Percentiles rank a stretch among this genome's conserved stretches.
These are phyloP conservation scores for Argynnis bischoffii DNA, from an alignment of 2,888 invertebrate genomes.

Conservation along the genomic window DNA sequence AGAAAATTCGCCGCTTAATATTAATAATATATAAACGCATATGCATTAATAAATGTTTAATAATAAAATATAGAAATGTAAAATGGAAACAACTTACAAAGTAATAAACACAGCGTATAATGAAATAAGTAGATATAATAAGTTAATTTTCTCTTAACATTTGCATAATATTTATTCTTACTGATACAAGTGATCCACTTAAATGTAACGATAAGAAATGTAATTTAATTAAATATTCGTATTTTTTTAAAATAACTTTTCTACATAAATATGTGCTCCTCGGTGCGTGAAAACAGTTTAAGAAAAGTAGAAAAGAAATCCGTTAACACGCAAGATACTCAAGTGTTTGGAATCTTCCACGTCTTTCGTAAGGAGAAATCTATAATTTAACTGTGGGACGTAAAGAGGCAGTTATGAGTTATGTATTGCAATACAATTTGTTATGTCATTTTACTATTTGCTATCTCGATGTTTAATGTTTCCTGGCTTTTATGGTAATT, in stretches of 20 bases:
- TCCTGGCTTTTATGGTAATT: constrained; percentile 13
- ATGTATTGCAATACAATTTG: constrained; percentile 7
- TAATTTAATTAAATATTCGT: no score
- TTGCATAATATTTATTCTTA: no score
- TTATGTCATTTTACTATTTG: constrained; percentile 21
- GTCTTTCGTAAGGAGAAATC: constrained; percentile 22
- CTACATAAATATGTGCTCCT: constrained; percentile 11
- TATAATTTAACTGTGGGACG: constrained; percentile 18
- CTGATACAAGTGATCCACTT: no score
- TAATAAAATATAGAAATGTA: no score
- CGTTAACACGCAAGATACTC: constrained; percentile 18
- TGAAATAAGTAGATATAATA: no score
- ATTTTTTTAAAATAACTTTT: constrained; percentile 2
- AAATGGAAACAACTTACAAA: no score
- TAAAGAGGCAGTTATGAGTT: constrained; percentile 10
- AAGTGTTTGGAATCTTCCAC: constrained; percentile 12
- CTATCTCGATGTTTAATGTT: constrained; percentile 10
- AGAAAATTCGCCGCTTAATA: no score
- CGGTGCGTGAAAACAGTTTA: constrained; percentile 18
- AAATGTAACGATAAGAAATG: no score
- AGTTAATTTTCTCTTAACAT: no score
- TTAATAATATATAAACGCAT: no score
- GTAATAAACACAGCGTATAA: no score
- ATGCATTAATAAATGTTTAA: no score
- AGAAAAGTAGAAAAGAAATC: constrained; percentile 21